These are phyloP conservation scores for Galeopterus variegatus DNA, from an alignment of 2,113 vertebrate genomes.

Conservation along the genomic window DNA sequence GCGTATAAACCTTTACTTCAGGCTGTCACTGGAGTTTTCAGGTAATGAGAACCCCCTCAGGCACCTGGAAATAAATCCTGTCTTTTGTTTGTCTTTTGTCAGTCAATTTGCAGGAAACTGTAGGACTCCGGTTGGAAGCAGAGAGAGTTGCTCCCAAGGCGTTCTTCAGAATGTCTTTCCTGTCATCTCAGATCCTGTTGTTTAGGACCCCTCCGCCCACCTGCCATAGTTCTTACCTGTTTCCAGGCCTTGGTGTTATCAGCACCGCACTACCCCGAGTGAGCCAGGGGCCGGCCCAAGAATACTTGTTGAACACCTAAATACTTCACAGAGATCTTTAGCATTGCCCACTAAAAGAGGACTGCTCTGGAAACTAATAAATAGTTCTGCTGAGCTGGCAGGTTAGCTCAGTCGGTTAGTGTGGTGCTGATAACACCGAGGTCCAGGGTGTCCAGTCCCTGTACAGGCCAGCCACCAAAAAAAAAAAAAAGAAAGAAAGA, in stretches of 20 bases:
- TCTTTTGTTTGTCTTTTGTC: constrained; percentile 43
- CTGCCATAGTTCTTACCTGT: rapidly evolving
- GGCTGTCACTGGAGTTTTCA: neutral
- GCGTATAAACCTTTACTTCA: neutral
- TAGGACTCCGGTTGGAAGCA: neutral
- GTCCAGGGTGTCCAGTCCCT: too few relatives aligned
- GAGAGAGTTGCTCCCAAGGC: neutral
- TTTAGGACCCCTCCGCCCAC: rapidly evolving
- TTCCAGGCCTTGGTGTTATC: too few relatives aligned
- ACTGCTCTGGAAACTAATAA: neutral
- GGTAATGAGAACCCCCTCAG: neutral
- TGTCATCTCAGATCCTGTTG: rapidly evolving
- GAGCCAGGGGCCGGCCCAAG: too few relatives aligned
- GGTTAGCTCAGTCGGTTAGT: too few relatives aligned
- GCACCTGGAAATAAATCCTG: neutral
- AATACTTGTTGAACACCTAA: neutral
- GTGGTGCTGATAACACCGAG: too few relatives aligned
- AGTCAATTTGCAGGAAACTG: neutral
- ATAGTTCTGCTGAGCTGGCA: too few relatives aligned
- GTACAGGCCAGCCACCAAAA: too few relatives aligned
- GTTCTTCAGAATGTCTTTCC: too few relatives aligned
- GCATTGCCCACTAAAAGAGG: neutral
- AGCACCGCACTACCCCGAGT: too few relatives aligned
- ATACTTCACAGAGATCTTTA: neutral
- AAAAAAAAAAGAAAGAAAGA: too few relatives aligned